Evolutionary conservation across 2,888 invertebrate species (phyloP).

Genomic region (Pristionchus mayeri): DNA sequence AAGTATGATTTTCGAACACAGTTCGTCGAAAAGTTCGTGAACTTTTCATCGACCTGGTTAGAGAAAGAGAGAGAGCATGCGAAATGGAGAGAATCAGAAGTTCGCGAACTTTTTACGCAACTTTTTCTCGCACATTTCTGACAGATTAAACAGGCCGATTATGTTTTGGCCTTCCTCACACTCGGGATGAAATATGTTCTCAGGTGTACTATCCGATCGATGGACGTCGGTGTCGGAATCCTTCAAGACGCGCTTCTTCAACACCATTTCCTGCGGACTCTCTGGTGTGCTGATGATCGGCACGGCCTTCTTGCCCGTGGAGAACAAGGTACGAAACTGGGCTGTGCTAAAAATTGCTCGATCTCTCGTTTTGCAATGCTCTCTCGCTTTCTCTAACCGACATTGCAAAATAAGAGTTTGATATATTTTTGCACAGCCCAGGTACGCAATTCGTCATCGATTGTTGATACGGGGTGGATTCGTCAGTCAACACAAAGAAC

Average conservation of each 20-base stretch:
- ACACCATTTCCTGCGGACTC: conserved; percentile 56
- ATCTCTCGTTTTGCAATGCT: no score
- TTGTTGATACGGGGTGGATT: background rate
- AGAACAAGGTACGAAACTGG: conserved; percentile 49
- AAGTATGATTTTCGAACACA: no score
- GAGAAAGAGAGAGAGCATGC: no score
- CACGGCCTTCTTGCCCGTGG: conserved; percentile 52
- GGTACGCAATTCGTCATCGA: no score
- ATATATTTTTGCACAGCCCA: no score
- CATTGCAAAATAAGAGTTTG: no score
- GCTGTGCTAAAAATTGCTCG: no score
- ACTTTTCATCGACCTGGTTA: no score
- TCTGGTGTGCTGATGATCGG: conserved; percentile 54
- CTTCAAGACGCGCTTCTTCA: conserved; percentile 55
- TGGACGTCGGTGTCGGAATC: conserved; percentile 46
- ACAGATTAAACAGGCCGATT: background rate
- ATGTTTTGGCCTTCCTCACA: background rate
- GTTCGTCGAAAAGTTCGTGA: no score
- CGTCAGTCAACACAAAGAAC: background rate
- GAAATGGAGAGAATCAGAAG: no score
- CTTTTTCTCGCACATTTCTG: conserved; percentile 17
- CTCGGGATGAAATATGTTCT: background rate
- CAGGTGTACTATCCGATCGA: conserved; percentile 42
- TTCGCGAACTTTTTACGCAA: conserved; percentile 19
- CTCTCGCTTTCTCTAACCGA: no score